Base-by-base conservation (phyloP, 2,113 vertebrate genomes). In the Gymnarchus niloticus region DNA sequence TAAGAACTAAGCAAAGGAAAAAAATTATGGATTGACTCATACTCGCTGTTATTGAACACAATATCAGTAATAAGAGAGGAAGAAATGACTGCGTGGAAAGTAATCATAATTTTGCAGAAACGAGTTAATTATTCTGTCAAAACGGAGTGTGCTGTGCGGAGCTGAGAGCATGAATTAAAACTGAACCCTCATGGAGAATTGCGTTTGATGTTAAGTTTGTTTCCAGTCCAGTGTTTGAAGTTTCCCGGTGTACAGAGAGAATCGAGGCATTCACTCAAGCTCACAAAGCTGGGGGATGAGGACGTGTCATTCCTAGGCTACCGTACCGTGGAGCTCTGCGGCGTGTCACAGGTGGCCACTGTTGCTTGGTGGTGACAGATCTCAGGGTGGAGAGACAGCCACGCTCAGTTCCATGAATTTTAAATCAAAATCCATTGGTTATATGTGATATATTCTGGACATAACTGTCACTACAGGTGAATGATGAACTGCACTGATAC, bases 401-500 rank as follows among this genome's bases (percentile, higher is more conserved):
- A 17, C 28, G 65, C 28, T 41, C 65, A 73, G 41, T 73, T 85
- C 87, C 83, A 87, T 77, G 28, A 77, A 44, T 61, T 77, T n/a
- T 44, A 77, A 56, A 44, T 19, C 51, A 41, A 10, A 77, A 49
- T 90, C 84, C 87, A 86, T 93, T 91, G 89, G 84, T 61, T 48
- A 86, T 86, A 85, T 41, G 84, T 83, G 88, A 84, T 86, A 90
- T 90, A 82, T 87, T 83, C 86, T 61, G 84, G 89, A 90, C 88
- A 88, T 86, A 85, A 85, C 61, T 61, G 86, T 19, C 84, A 80
- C 84, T 59, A 37, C 76, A 6, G 88, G 86, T 83, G 56, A 83
- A 78, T 83, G 80, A 85, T 56, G 46, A 57, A 46, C 12, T 12
- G 25, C 41, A 28, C 23, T 44, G 76, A 69, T 37, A 28, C 52